These are phyloP conservation scores for Spea hammondii DNA, from an alignment of 2,797 vertebrate genomes.

Conservation along the genomic window DNA sequence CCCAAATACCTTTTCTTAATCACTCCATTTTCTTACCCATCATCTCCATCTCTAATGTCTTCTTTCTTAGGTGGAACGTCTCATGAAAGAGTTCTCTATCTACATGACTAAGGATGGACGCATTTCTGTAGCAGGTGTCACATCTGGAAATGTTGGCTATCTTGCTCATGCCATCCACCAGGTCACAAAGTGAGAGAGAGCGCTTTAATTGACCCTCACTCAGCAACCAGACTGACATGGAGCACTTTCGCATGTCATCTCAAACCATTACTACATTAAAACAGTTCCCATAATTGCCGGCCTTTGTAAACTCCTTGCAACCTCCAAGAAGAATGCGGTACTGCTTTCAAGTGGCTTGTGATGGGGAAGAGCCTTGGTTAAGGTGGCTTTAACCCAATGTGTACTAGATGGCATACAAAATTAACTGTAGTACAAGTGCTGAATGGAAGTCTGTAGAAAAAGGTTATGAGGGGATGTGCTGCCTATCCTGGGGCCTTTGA, in stretches of 20 bases:
- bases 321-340: no score
- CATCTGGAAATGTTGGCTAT: conserved; percentile 87
- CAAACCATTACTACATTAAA: neutral
- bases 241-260: neutral
- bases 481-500: no score
- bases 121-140: conserved; percentile 91
- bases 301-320: neutral
- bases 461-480: no score
- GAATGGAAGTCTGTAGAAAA: no score
- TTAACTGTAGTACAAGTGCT: no score
- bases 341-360: no score
- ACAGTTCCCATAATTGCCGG: neutral
- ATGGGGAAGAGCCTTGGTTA: no score
- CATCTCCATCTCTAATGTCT: neutral
- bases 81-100: conserved; percentile 91
- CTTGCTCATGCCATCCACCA: conserved; percentile 89
- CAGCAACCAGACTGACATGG: neutral
- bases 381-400: no score
- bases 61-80: conserved; percentile 80
- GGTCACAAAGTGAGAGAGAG: conserved; percentile 82
- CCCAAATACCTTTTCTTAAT: no score
- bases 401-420: no score
- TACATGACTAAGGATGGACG: conserved; percentile 98
- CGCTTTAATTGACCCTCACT: neutral
- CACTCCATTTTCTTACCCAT: neutral